phyloP scores from a whole-genome alignment of 2,113 vertebrate genomes.

The Oceanodroma tethys region DNA sequence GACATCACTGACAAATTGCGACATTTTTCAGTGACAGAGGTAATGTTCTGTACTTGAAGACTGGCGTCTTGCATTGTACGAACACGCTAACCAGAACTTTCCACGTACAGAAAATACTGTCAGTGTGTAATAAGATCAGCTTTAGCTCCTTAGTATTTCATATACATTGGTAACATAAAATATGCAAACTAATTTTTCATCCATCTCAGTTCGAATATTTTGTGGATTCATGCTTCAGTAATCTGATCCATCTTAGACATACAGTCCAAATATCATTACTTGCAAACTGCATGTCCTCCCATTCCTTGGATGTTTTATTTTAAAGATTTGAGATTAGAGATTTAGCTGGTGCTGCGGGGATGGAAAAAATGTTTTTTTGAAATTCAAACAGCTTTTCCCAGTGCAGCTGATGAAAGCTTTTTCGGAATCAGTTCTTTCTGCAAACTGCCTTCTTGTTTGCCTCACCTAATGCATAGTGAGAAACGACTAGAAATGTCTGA shows the following conservation, averaged over 20 bases:
- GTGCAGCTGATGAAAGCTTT: slow-evolving; percentile 41
- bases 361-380: slow-evolving; percentile 8
- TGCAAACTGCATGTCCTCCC: not conserved
- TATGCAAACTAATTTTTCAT: slow-evolving; percentile 31
- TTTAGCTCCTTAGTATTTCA: not conserved
- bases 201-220: slow-evolving; percentile 14
- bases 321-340: slow-evolving; percentile 53
- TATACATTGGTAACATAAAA: slow-evolving; percentile 6
- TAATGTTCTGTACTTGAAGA: not conserved
- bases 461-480: slow-evolving; percentile 11
- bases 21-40: not conserved
- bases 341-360: not conserved
- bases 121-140: not conserved
- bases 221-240: slow-evolving; percentile 23
- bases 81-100: not conserved
- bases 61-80: not conserved
- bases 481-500: slow-evolving; percentile 3
- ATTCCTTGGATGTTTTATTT: slow-evolving; percentile 34
- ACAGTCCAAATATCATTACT: slow-evolving; percentile 23
- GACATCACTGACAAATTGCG: not conserved
- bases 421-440: slow-evolving; percentile 15
- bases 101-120: not conserved
- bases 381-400: slow-evolving; percentile 34
- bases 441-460: slow-evolving; percentile 1
- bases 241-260: slow-evolving; percentile 21